Percentiles rank a stretch among this genome's conserved stretches.
Evolutionary conservation across 2,888 invertebrate species (phyloP).

Genomic region (Tachina fera): DNA sequence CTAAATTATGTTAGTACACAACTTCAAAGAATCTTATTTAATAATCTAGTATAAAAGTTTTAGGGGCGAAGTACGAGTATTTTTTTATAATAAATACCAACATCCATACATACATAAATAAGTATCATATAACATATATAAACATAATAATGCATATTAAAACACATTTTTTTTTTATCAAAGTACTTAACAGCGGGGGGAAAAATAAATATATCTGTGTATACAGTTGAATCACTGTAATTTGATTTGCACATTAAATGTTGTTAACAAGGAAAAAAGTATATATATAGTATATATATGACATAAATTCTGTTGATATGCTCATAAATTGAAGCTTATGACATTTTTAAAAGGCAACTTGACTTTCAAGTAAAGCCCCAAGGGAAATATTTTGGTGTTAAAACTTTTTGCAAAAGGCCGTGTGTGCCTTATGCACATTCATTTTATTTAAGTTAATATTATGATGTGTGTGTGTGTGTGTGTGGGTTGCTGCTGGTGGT

Average conservation of each 20-base stretch:
- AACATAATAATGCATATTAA: slow-evolving; percentile 11
- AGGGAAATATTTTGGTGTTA: neutral
- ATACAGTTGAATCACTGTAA: slow-evolving; percentile 24
- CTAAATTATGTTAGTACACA: neutral
- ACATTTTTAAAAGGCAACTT: slow-evolving; percentile 65
- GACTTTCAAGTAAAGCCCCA: slow-evolving; percentile 39
- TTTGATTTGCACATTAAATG: slow-evolving; percentile 58
- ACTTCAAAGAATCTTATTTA: neutral
- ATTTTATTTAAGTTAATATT: slow-evolving; percentile 1
- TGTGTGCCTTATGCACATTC: no score
- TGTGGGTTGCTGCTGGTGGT: slow-evolving; percentile 5
- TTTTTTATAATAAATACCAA: no score
- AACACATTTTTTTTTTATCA: neutral
- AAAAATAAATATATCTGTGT: slow-evolving; percentile 2
- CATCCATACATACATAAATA: neutral
- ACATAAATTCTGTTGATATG: slow-evolving; percentile 68
- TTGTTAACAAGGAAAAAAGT: slow-evolving; percentile 57
- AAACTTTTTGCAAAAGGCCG: slow-evolving; percentile 18
- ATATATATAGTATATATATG: slow-evolving; percentile 36
- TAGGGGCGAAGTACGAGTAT: neutral
- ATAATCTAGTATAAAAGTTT: neutral
- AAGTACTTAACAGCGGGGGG: neutral
- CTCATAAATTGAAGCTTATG: slow-evolving; percentile 68
- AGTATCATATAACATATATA: neutral
- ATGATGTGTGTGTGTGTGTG: slow-evolving; percentile 22